These are phyloP conservation scores for Pteruthius melanotis DNA, from an alignment of 2,113 vertebrate species.

Conservation along the genomic window DNA sequence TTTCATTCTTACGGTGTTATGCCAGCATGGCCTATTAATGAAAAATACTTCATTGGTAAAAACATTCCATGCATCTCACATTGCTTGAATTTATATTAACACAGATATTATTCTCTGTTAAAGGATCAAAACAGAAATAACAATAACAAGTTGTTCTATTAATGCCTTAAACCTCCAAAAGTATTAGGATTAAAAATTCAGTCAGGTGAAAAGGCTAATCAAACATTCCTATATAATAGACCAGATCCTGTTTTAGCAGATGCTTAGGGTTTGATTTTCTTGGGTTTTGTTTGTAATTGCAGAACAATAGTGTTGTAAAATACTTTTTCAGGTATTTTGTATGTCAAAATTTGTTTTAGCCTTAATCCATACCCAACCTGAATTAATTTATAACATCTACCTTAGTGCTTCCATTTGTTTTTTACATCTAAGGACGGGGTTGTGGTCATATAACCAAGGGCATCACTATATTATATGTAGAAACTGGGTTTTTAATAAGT, in stretches of 20 bases:
- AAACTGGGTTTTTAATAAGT: neutral
- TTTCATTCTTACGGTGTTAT: neutral
- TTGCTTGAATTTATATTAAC: neutral
- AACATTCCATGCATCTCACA: neutral
- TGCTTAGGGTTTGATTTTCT: neutral
- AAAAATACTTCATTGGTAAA: neutral
- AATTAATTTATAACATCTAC: neutral
- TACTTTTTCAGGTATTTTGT: neutral
- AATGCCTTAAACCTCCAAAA: constrained; percentile 56
- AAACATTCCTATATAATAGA: constrained; percentile 29
- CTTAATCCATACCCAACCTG: neutral
- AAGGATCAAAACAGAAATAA: constrained; percentile 9
- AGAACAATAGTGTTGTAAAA: neutral
- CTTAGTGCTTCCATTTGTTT: neutral
- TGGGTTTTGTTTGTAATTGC: neutral
- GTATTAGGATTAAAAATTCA: constrained; percentile 64
- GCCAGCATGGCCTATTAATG: neutral
- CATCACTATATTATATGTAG: neutral
- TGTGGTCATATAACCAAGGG: neutral
- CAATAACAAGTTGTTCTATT: constrained; percentile 61
- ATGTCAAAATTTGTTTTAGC: neutral
- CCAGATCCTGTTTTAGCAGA: neutral
- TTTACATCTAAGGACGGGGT: neutral
- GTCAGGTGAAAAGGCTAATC: constrained; percentile 59
- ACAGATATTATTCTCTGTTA: neutral